Base-by-base conservation (phyloP, 1,140 invertebrate species). In the Scaptomyza pallida region DNA sequence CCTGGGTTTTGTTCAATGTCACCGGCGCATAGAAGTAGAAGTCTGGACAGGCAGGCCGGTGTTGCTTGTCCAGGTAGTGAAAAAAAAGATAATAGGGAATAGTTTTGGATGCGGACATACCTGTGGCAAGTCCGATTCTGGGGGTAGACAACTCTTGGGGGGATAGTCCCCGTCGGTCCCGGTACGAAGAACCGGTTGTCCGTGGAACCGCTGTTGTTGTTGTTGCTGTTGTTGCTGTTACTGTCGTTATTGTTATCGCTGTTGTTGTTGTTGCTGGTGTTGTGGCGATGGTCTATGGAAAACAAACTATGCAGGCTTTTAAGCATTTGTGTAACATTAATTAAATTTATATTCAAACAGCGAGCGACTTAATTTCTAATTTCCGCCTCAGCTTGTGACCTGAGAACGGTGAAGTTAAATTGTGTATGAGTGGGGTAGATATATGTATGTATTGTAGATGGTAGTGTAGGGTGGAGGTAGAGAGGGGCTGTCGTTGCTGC, bases 321-420 rank as follows among this genome's bases (percentile, higher is more conserved):
- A 88, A 88, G 82, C 82, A 88, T 85, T 85, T 85, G 82, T 88
- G 82, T 88, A 76, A 88, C 82, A 88, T 88, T 88, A 88, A 88
- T 88, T 88, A 88, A 88, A 88, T 88, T 88, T 88, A 88, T 88
- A 88, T 88, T 88, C 82, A 88, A 88, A 88, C 82, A 76, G 82
- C 82, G 82, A 85, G 82, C 82, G 82, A 88, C 82, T 88, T 88
- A 88, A 88, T 88, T 88, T 88, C 82, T 88, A 88, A 88, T 88
- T 88, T 88, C 82, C 82, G 82, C 82, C 72, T 64, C 78, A 72
- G 52, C 77, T 64, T 62, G 65, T 44, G 61, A 71, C 47, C 62
- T 60, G 63, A 33, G 16, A 15, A 57, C 52, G 30, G 26, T 56
- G 26, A 44, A 41, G 43, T 56, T 64, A 43, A 62, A 63, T 62